These are phyloP conservation scores for Tetragnatha montana DNA, from an alignment of 2,888 invertebrate genomes.

Conservation along the genomic window DNA sequence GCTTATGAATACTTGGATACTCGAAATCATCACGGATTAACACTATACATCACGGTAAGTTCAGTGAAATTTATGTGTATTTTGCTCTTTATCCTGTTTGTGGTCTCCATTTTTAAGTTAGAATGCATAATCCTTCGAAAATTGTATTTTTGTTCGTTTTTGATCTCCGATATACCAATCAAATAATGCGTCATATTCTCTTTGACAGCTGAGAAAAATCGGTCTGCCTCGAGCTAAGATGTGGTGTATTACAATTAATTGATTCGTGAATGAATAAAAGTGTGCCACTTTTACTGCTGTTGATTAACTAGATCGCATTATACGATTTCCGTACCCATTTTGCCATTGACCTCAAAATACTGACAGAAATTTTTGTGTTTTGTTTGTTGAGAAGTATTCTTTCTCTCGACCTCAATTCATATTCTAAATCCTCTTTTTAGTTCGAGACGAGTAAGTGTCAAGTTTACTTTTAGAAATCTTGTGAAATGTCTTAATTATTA, in stretches of 20 bases:
- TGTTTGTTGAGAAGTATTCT: slow-evolving; percentile 23
- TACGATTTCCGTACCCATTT: slow-evolving; percentile 32
- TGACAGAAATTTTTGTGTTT: slow-evolving; percentile 22
- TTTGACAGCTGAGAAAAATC: slow-evolving; percentile 40
- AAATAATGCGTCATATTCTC: slow-evolving; percentile 18
- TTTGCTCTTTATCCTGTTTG: slow-evolving; percentile 4
- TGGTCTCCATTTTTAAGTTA: not conserved
- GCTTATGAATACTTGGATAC: slow-evolving; percentile 1
- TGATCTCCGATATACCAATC: not conserved
- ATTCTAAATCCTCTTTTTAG: slow-evolving; percentile 12
- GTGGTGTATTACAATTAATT: not conserved
- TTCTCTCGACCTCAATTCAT: slow-evolving; percentile 22
- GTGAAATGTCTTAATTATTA: too few relatives aligned
- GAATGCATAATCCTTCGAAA: not conserved
- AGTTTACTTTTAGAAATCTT: too few relatives aligned
- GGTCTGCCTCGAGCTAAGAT: not conserved
- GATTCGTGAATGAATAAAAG: not conserved
- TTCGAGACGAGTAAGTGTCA: not conserved
- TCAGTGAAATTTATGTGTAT: not conserved
- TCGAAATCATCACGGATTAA: slow-evolving; percentile 6
- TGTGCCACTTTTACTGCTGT: slow-evolving; percentile 7
- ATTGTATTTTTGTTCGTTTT: not conserved
- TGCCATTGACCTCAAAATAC: slow-evolving; percentile 61
- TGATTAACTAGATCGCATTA: slow-evolving; percentile 10
- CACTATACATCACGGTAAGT: slow-evolving; percentile 29